Base-by-base conservation (phyloP, 1,140 invertebrate species). In the Watersipora subatra region DNA sequence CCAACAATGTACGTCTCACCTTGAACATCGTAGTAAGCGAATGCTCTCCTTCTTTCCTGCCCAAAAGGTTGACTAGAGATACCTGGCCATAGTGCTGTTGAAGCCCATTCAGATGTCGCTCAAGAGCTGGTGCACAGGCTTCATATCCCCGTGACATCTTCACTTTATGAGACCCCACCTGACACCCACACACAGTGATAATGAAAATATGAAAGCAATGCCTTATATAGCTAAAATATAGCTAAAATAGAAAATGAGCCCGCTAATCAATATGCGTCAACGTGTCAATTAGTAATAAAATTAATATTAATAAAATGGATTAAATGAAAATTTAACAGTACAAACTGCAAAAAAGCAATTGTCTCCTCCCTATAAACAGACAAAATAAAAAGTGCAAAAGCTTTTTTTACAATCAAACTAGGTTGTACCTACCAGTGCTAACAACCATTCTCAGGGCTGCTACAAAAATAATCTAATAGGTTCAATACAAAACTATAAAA, bases 131-230 rank as follows among this genome's bases (percentile, higher is more conserved):
- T 2, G 88, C 86, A 7, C 93, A 93, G 2, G 91, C 86, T 81
- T 97, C 93, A 76, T 91, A 90, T 0, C 94, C 92, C 61, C 94
- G 84, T 0, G 93, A 97, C 80, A 99, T 87, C 80, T 93, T 91
- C 0, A 99, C 92, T 84, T 97, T 98, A 78, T 99, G 97, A 3
- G 94, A 95, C 0, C 97, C 97, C 28, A 99, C 93, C 85, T 88
- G 69, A n/a, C n/a, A n/a, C n/a, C n/a, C n/a, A 75, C 66, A 28
- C 57, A n/a, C 65, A 66, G 24, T 25, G 62, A 70, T 62, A 24
- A 27, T 26, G 22, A 1, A 1, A 27, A 28, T 65, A 12, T 19
- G 19, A 2, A 1, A 66, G 64, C 65, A 62, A 57, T 55, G 67
- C 26, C 15, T 68, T 1, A 63, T 62, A 15, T 64, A 27, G 61